Evolutionary conservation across 1,140 invertebrate species (phyloP), one percentile per base, ranked within the genome.

Genomic region (Diplogasteroides magnus): DNA sequence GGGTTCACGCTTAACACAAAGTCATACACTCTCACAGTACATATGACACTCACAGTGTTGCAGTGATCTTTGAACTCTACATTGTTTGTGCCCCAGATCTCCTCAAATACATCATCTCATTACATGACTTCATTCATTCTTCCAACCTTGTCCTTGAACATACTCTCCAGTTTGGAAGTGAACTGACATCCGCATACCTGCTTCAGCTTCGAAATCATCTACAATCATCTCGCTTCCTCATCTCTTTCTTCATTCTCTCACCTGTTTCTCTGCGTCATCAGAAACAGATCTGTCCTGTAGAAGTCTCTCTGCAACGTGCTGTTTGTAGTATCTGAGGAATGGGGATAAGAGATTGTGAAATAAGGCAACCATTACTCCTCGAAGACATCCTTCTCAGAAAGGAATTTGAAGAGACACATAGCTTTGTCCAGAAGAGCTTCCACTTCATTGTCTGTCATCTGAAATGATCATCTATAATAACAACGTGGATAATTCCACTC

Each of bases 81-180:
- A n/a, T n/a, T n/a, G n/a, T n/a, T n/a, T n/a, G 92, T 96, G 84
- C 96, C 96, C 64, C 95, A 98, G 31, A 99, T 90, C n/a, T 94
- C 96, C 90, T n/a, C n/a, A n/a, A n/a, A n/a, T n/a, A n/a, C n/a
- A n/a, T n/a, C n/a, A n/a, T n/a, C n/a, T n/a, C n/a, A n/a, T n/a
- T n/a, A n/a, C n/a, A n/a, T n/a, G n/a, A n/a, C n/a, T n/a, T n/a
- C n/a, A n/a, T n/a, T n/a, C n/a, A n/a, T n/a, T n/a, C n/a, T n/a
- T n/a, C n/a, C n/a, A n/a, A n/a, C n/a, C n/a, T 99, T 98, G 84
- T 99, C 97, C 84, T 98, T 98, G 84, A 99, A 98, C 97, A 99
- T 99, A 76, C 95, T 95, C 86, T 99, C 97, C 67, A 98, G 87
- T 86, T 98, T 99, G 58, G 94, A 97, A 69, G 97, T 99, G 85